Evolutionary conservation across 2,888 invertebrate genomes (phyloP).

Genomic region (Chesias legatella): DNA sequence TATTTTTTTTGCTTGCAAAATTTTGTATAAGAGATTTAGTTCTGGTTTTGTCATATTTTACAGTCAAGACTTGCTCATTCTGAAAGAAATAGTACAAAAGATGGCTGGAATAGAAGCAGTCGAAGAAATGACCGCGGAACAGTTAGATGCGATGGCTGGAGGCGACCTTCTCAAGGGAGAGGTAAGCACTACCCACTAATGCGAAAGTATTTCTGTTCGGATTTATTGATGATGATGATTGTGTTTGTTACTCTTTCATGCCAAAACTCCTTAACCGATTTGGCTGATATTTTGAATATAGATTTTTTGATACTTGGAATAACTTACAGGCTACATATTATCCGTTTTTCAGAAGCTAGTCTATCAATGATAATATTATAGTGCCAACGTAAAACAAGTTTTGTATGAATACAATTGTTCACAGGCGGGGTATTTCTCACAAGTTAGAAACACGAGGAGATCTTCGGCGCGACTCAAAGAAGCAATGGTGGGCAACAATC

Average conservation of each 20-base stretch:
- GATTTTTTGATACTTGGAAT: too few species aligned
- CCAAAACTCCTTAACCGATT: too few species aligned
- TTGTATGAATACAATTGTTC: not conserved
- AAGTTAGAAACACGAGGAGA: slow-evolving; percentile 97
- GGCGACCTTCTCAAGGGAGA: slow-evolving; percentile 97
- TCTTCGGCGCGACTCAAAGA: slow-evolving; percentile 97
- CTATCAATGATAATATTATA: not conserved
- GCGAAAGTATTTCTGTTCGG: too few species aligned
- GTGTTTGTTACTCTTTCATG: too few species aligned
- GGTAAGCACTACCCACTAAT: slow-evolving; percentile 82
- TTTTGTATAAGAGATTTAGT: too few species aligned
- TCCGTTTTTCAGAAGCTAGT: too few species aligned
- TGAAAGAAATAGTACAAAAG: slow-evolving; percentile 98
- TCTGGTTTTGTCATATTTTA: slow-evolving; percentile 20
- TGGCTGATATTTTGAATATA: too few species aligned
- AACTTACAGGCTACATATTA: too few species aligned
- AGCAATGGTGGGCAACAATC: slow-evolving; percentile 94
- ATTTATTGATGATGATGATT: too few species aligned
- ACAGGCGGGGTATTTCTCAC: slow-evolving; percentile 97
- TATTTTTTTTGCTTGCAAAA: too few species aligned
- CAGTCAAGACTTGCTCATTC: slow-evolving; percentile 93
- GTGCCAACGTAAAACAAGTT: too few species aligned
- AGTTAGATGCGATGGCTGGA: slow-evolving; percentile 97
- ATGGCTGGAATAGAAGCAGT: slow-evolving; percentile 99
- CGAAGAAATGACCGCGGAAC: slow-evolving; percentile 97